Conservation (phyloP, 2,113 vertebrate genomes). For the Spilogale gracilis region DNA sequence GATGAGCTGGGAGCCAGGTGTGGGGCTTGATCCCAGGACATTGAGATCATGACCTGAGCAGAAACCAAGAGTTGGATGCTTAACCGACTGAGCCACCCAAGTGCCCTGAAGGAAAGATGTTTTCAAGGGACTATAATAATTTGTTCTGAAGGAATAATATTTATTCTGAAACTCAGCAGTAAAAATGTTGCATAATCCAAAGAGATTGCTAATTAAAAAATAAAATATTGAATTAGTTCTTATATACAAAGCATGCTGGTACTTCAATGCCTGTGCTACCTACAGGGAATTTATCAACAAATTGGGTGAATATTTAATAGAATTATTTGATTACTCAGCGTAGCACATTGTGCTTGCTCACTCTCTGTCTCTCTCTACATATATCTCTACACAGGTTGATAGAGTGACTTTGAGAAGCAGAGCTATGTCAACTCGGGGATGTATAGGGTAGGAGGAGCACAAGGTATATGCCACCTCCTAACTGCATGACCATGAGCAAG, state of each 20-base stretch:
- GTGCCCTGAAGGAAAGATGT: not conserved
- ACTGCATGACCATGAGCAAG: not conserved
- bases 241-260: not conserved
- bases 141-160: not conserved
- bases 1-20: not conserved
- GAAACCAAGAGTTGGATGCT: not conserved
- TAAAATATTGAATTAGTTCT: not conserved
- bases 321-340: not conserved
- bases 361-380: fast-evolving
- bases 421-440: not conserved
- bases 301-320: not conserved
- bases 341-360: not conserved
- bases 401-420: not conserved
- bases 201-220: not conserved
- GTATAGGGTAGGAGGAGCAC: not conserved
- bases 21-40: not conserved
- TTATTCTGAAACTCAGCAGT: slow-evolving; percentile 1
- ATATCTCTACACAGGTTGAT: too few relatives aligned
- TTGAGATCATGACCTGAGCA: not conserved
- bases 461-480: not conserved
- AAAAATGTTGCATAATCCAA: not conserved
- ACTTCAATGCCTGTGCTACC: not conserved
- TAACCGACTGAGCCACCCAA: not conserved
- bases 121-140: not conserved
- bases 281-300: not conserved